Conservation (phyloP, 2,888 invertebrate species). For the Leptura quadrifasciata region DNA sequence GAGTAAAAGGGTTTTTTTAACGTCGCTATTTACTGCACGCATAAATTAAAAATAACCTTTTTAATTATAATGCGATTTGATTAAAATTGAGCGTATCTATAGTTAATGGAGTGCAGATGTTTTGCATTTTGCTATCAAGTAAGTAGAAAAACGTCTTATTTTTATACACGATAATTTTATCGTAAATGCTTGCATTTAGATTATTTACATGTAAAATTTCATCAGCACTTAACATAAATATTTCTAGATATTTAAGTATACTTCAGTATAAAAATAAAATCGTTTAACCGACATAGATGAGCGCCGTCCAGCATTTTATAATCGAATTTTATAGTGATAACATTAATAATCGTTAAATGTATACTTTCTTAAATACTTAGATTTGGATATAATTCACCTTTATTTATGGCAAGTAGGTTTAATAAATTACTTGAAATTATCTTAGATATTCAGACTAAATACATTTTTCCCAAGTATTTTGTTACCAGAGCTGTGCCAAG, state of each 20-base stretch:
- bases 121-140: conserved; percentile 58
- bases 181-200: conserved; percentile 56
- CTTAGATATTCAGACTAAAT: conserved; percentile 25
- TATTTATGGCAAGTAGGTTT: conserved; percentile 28
- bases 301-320: conserved; percentile 32
- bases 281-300: conserved; percentile 35
- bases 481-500: too few species aligned
- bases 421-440: conserved; percentile 32
- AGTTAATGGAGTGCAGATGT: conserved; percentile 60
- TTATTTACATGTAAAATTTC: conserved; percentile 60
- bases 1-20: not conserved
- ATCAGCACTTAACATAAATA: conserved; percentile 60
- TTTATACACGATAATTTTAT: conserved; percentile 56
- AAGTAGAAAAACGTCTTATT: conserved; percentile 56
- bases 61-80: conserved; percentile 55
- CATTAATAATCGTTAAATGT: conserved; percentile 43
- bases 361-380: conserved; percentile 28
- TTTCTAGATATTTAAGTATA: conserved; percentile 49
- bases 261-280: conserved; percentile 41
- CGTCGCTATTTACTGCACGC: not conserved
- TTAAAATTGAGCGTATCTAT: conserved; percentile 52
- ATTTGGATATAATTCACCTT: conserved; percentile 28
- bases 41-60: conserved; percentile 33
- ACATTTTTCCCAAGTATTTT: not conserved
- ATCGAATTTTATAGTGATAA: conserved; percentile 36